A percentile compares a stretch with the other conserved stretches of the same genome.
phyloP scores from a whole-genome alignment of 2,797 vertebrate species.

The Anabacerthia variegaticeps region DNA sequence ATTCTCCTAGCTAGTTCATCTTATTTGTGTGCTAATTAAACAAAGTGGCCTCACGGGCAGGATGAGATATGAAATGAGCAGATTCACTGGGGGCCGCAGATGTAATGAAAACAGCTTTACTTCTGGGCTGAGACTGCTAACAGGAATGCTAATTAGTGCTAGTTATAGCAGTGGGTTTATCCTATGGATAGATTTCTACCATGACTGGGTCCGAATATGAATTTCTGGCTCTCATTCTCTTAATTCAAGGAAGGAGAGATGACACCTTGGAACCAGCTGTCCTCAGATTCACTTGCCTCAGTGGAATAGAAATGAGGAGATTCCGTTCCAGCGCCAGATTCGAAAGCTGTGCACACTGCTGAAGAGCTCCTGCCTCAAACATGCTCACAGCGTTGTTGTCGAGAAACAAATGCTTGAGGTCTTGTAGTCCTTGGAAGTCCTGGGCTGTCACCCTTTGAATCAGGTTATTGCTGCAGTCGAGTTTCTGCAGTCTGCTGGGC shows the following conservation, averaged over 20 bases:
- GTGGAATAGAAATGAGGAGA: constrained; percentile 77
- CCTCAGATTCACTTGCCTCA: constrained; percentile 70
- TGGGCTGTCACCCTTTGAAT: constrained; percentile 76
- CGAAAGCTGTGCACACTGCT: constrained; percentile 77
- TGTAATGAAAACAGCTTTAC: background rate
- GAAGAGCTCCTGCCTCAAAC: constrained; percentile 80
- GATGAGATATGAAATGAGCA: background rate
- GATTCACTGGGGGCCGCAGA: background rate
- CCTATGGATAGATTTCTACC: background rate
- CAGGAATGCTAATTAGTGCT: background rate
- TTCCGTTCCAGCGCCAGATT: constrained; percentile 85
- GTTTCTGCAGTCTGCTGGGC: constrained; percentile 78
- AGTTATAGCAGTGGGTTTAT: background rate
- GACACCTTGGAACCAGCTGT: background rate
- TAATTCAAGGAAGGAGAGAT: background rate
- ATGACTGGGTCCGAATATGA: background rate
- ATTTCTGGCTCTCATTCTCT: background rate
- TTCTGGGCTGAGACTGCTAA: background rate
- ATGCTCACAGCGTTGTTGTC: constrained; percentile 80
- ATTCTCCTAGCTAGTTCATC: background rate
- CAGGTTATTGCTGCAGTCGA: constrained; percentile 81
- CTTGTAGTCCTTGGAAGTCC: constrained; percentile 76
- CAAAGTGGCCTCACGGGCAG: background rate
- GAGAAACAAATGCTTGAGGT: constrained; percentile 83
- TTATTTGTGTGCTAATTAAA: constrained; percentile 12